Conservation (phyloP, 2,797 vertebrate genomes). For the Tragelaphus eurycerus region DNA sequence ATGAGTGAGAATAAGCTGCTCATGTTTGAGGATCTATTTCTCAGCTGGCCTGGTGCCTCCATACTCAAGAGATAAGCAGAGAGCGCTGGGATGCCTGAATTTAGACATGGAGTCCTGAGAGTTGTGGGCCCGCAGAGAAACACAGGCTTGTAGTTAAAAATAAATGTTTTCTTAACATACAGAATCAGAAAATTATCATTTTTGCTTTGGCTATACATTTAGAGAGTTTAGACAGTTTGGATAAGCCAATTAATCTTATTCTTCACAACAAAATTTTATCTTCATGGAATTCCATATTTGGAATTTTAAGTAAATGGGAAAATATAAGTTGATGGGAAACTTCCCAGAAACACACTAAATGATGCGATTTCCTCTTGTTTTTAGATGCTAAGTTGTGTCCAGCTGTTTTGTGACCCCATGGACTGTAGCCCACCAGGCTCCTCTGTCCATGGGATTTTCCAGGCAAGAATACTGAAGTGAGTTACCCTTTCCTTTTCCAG, state of each 20-base stretch:
- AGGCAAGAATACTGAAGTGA: neutral
- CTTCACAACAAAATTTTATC: neutral
- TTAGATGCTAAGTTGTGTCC: neutral
- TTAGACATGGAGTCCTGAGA: neutral
- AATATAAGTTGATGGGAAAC: neutral
- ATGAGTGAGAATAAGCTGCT: neutral
- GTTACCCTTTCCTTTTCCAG: neutral
- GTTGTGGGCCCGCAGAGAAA: neutral
- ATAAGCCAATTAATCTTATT: neutral
- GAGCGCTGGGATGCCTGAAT: neutral
- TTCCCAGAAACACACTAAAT: neutral
- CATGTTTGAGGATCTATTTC: neutral
- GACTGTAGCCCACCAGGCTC: neutral
- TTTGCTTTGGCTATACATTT: neutral
- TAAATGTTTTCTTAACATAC: neutral
- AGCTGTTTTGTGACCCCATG: neutral
- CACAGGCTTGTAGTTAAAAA: neutral
- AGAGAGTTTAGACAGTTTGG: neutral
- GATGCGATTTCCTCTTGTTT: neutral
- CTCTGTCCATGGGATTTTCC: neutral
- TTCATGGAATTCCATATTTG: neutral
- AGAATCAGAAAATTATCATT: neutral
- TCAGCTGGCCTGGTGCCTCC: neutral
- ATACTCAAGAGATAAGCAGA: neutral
- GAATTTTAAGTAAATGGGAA: neutral